Evolutionary conservation across 2,113 vertebrate genomes (phyloP).

Genomic region (Symphodus melops): DNA sequence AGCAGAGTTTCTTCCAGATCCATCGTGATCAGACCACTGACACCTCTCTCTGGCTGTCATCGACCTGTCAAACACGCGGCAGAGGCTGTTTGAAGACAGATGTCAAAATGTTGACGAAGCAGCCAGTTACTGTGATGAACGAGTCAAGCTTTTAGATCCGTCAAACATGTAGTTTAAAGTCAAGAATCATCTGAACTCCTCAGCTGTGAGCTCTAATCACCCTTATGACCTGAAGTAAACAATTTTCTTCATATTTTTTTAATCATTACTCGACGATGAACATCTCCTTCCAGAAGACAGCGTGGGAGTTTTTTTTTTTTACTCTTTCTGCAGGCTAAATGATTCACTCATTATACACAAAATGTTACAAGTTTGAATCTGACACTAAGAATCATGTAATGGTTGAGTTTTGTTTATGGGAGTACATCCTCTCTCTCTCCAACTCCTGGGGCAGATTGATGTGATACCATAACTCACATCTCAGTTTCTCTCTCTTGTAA

Average conservation of each 20-base stretch:
- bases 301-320: constrained; percentile 1
- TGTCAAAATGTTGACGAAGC: not conserved
- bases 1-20: not conserved
- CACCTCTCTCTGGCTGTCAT: not conserved
- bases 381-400: not conserved
- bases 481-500: not conserved
- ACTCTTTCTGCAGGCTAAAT: not conserved
- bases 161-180: not conserved
- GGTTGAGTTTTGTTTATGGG: not conserved
- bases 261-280: not conserved
- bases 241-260: not conserved
- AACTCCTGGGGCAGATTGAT: not conserved
- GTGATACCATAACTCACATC: not conserved
- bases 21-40: not conserved
- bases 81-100: not conserved
- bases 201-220: constrained; percentile 4
- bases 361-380: not conserved
- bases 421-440: constrained; percentile 1
- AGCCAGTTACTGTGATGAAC: not conserved
- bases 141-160: not conserved
- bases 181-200: not conserved
- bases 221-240: not conserved
- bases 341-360: constrained; percentile 21
- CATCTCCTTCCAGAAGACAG: not conserved
- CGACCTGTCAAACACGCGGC: not conserved